phyloP scores from a whole-genome alignment of 2,888 invertebrate genomes.

The Clivina fossor region DNA sequence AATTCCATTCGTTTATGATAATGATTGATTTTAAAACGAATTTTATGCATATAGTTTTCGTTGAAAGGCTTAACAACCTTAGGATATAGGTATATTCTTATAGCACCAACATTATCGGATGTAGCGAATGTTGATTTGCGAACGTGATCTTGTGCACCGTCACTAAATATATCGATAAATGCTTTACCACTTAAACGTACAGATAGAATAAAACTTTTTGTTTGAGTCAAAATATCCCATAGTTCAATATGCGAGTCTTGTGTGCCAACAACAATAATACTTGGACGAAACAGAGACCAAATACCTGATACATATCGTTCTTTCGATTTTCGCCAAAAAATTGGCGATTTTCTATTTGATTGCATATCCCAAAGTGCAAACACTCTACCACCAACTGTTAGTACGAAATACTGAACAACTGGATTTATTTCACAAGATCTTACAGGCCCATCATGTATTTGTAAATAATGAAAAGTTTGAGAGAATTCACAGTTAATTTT shows the following conservation, averaged over 20 bases:
- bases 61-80: background rate
- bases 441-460: conserved; percentile 67
- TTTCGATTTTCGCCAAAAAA: conserved; percentile 67
- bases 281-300: conserved; percentile 74
- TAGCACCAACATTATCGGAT: conserved; percentile 1
- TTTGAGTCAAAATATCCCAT: conserved; percentile 75
- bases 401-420: conserved; percentile 61
- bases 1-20: background rate
- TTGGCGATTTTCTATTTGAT: conserved; percentile 52
- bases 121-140: conserved; percentile 5
- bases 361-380: conserved; percentile 68
- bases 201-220: conserved; percentile 42
- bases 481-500: conserved; percentile 63
- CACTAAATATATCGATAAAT: conserved; percentile 7
- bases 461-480: no score
- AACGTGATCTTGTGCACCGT: background rate
- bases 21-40: background rate
- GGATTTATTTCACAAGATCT: conserved; percentile 62
- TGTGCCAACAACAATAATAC: background rate
- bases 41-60: background rate
- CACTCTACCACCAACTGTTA: conserved; percentile 72
- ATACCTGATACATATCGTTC: conserved; percentile 64
- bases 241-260: conserved; percentile 68
- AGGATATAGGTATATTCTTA: conserved; percentile 13
- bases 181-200: conserved; percentile 5